Evolutionary conservation across 2,888 invertebrate genomes (phyloP), one percentile per base, ranked within the genome.

Genomic region (Brenthis daphne): DNA sequence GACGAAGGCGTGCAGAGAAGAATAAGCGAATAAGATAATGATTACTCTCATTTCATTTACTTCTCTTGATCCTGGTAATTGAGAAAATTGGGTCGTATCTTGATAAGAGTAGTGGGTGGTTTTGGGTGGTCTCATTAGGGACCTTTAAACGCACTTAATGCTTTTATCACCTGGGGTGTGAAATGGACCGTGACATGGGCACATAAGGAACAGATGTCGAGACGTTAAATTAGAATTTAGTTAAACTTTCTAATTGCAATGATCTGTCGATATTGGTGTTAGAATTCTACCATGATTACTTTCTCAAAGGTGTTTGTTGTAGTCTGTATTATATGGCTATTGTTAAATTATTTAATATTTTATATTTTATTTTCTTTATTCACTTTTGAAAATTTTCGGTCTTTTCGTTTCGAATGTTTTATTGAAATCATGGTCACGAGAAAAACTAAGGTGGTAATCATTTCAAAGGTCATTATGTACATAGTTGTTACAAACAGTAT

Each of bases 1-100:
- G 82, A 81, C 82, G 84, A 80, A 83, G 77, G 77, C 82, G 82
- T 66, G 64, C 79, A 75, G 80, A 85, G 70, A 85, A 85, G 88
- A 89, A 88, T 87, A 86, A 87, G 84, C 85, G 89, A 85, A 89
- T 85, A 83, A 87, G 87, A 92, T 90, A 91, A 91, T 92, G 89
- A 91, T 92, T 89, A 89, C 86, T 89, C 84, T 87, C 89, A 89
- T 92, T 91, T 91, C 91, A 92, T 91, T 78, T 91, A 90, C 88
- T 87, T 86, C 87, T 86, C 85, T 88, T 89, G 89, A 92, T 91
- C 90, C 89, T 82, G 79, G 89, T 90, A 90, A 92, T 90, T 91
- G 90, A 86, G 89, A 85, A 89, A 92, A 91, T 90, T 89, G 87
- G 89, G 87, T 84, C 86, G 86, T 85, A 87, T 86, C 84, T 85